Conservation (phyloP, 2,888 invertebrate genomes). For the Bellardia bayeri region DNA sequence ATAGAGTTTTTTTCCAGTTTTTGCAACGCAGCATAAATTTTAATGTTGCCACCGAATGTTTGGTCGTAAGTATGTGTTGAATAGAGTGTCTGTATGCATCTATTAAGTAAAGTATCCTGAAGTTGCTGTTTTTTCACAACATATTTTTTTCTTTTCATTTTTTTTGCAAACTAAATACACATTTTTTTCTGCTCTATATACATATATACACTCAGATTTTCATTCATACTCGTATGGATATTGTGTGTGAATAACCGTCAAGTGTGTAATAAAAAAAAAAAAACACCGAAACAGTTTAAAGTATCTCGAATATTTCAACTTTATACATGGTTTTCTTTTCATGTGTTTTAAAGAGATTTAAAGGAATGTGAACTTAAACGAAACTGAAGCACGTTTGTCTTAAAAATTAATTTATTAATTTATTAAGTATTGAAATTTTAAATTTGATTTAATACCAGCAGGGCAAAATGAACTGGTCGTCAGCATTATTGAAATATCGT, state of each 20-base stretch:
- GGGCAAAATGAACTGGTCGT: too few species aligned
- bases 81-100: slow-evolving; percentile 53
- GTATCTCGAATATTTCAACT: slow-evolving; percentile 21
- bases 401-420: too few species aligned
- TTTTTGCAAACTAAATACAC: slow-evolving; percentile 23
- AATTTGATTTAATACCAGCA: too few species aligned
- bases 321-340: background rate
- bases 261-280: slow-evolving; percentile 38
- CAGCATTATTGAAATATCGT: too few species aligned
- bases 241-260: slow-evolving; percentile 53
- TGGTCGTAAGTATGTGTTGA: slow-evolving; percentile 38
- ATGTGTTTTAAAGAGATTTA: background rate
- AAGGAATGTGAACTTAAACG: background rate
- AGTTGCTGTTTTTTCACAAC: slow-evolving; percentile 20
- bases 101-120: slow-evolving; percentile 62
- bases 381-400: too few species aligned
- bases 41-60: slow-evolving; percentile 58
- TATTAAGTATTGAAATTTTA: too few species aligned
- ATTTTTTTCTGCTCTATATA: slow-evolving; percentile 23
- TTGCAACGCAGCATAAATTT: slow-evolving; percentile 61
- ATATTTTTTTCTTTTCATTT: background rate
- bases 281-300: slow-evolving; percentile 27
- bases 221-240: background rate
- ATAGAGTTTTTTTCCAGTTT: slow-evolving; percentile 2
- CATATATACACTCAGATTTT: background rate